These are phyloP conservation scores for Lipophrys pholis DNA, from an alignment of 2,113 vertebrate genomes.

Conservation along the genomic window DNA sequence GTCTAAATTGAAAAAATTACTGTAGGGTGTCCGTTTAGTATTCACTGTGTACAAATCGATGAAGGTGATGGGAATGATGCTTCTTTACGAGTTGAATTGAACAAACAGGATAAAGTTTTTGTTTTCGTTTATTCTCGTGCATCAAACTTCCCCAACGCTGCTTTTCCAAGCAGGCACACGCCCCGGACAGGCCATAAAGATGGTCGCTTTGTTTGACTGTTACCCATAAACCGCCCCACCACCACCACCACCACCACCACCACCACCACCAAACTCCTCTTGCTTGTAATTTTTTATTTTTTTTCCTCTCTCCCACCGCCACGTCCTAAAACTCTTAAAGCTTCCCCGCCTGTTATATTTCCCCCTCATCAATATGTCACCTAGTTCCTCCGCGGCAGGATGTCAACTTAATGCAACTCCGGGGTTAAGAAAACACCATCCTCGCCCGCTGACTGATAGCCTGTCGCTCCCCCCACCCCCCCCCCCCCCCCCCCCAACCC, in stretches of 20 bases:
- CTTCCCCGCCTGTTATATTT: slow-evolving; percentile 74
- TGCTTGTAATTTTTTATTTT: slow-evolving; percentile 55
- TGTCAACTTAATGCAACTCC: slow-evolving; percentile 78
- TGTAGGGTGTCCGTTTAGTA: slow-evolving; percentile 66
- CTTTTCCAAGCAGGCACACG: slow-evolving; percentile 38
- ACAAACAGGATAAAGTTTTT: not conserved
- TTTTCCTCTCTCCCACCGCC: not conserved
- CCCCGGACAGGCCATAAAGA: slow-evolving; percentile 62
- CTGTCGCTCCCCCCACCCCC: too few relatives aligned
- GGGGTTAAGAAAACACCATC: slow-evolving; percentile 82
- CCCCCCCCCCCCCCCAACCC: slow-evolving; percentile 35
- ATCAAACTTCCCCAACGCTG: slow-evolving; percentile 10
- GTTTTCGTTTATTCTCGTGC: slow-evolving; percentile 23
- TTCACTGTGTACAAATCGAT: slow-evolving; percentile 55
- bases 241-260: too few relatives aligned
- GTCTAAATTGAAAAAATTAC: slow-evolving; percentile 75
- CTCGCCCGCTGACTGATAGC: slow-evolving; percentile 72
- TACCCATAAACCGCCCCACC: slow-evolving; percentile 53
- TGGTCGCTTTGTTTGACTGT: slow-evolving; percentile 72
- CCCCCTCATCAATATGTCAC: slow-evolving; percentile 79
- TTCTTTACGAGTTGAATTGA: slow-evolving; percentile 8
- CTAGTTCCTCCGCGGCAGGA: slow-evolving; percentile 76
- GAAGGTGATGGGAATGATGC: slow-evolving; percentile 5
- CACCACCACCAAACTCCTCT: slow-evolving; percentile 34
- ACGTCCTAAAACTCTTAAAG: slow-evolving; percentile 69